phyloP scores from a whole-genome alignment of 2,888 invertebrate species.

The Melanostoma scalare region DNA sequence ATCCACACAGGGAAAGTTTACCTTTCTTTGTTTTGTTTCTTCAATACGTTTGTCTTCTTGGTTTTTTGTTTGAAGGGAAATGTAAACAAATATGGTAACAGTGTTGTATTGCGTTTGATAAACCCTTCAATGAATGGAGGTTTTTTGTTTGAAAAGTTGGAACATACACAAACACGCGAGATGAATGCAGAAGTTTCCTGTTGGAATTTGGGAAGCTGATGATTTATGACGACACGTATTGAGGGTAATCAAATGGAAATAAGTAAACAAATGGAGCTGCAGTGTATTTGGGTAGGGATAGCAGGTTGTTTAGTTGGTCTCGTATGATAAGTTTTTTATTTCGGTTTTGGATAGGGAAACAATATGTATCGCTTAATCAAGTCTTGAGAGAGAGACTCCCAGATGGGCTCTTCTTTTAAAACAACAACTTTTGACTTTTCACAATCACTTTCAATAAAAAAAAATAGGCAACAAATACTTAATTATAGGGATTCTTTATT shows the following conservation, averaged over 20 bases:
- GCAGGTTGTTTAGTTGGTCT: too few relatives aligned
- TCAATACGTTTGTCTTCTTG: constrained; percentile 1
- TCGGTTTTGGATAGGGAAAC: too few relatives aligned
- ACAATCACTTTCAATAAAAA: too few relatives aligned
- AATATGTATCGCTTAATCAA: too few relatives aligned
- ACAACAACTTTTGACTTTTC: too few relatives aligned
- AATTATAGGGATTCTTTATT: too few relatives aligned
- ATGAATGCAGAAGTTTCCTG: constrained; percentile 60
- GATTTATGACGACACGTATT: constrained; percentile 25
- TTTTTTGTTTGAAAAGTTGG: constrained; percentile 53
- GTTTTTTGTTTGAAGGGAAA: constrained; percentile 37
- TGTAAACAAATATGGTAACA: constrained; percentile 67
- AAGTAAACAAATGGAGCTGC: neutral
- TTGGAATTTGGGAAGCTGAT: constrained; percentile 34
- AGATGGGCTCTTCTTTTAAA: too few relatives aligned
- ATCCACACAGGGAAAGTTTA: neutral
- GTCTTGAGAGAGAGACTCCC: too few relatives aligned
- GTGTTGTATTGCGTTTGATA: constrained; percentile 40
- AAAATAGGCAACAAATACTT: too few relatives aligned
- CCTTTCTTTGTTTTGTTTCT: constrained; percentile 28
- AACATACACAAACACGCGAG: constrained; percentile 38
- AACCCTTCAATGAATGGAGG: constrained; percentile 53
- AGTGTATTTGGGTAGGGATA: too few relatives aligned
- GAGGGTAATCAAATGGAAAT: constrained; percentile 22
- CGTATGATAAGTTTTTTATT: too few relatives aligned